Evolutionary conservation across 2,888 invertebrate genomes (phyloP), one percentile per base, ranked within the genome.

Genomic region (Seira musarum): DNA sequence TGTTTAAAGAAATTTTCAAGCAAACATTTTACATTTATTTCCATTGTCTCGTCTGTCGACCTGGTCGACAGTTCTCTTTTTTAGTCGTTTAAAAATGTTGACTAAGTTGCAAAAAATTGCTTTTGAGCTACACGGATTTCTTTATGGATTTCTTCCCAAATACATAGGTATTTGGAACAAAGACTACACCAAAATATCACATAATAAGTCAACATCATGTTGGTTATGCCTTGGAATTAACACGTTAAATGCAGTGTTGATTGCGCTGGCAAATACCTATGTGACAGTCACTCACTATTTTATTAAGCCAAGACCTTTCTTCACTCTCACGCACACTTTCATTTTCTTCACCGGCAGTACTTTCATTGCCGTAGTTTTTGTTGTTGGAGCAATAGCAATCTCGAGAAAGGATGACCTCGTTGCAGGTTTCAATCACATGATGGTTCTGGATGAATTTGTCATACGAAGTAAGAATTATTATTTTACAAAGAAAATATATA

Each of bases 281-380:
- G 57, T 57, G 5, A 57, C n/a, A 5, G 8, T n/a, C n/a, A 57
- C 57, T n/a, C 57, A 57, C 57, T 57, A 15, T n/a, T 57, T 57
- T 57, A n/a, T 57, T 3, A 10, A n/a, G 17, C 57, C 10, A 13
- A 6, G 57, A n/a, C 5, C n/a, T 3, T 57, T 57, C 17, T 57
- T n/a, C 57, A 57, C n/a, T 3, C 17, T 57, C 3, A 57, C 57
- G n/a, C 57, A 57, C 17, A n/a, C 57, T 3, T 57, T 57, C 57
- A 57, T 57, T 57, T 61, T 71, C 21, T 60, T 70, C 40, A 35
- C 61, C n/a, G 70, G 70, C 8, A 17, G 21, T 2, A n/a, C n/a
- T 10, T 24, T 60, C 19, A 5, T 61, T 15, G 8, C 8, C 8
- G 22, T 63, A 15, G 40, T 61, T 2, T 8, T 30, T n/a, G 1